These are phyloP conservation scores for Hippocampus comes DNA, from an alignment of 2,113 vertebrate species.

Conservation along the genomic window DNA sequence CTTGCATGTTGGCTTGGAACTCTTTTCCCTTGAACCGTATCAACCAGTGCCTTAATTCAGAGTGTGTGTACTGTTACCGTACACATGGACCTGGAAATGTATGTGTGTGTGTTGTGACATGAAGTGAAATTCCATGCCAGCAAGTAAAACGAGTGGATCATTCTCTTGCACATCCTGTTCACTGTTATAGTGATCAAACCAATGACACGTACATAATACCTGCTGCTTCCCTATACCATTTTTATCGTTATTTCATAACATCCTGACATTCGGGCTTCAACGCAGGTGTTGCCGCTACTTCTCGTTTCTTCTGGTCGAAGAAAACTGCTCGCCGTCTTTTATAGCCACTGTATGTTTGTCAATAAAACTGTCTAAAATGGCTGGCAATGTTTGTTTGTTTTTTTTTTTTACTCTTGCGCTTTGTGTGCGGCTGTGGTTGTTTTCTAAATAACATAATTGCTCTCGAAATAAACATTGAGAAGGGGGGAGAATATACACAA, in stretches of 20 bases:
- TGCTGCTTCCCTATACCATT: conserved; percentile 45
- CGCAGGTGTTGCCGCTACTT: conserved; percentile 51
- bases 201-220: conserved; percentile 35
- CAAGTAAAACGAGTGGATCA: conserved; percentile 45
- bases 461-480: no score
- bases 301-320: conserved; percentile 33
- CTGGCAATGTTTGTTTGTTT: no score
- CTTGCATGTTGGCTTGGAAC: conserved; percentile 32
- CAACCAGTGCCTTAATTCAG: conserved; percentile 70
- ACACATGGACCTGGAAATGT: conserved; percentile 44
- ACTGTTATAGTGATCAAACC: conserved; percentile 38
- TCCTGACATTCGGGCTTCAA: conserved; percentile 39
- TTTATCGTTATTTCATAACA: conserved; percentile 9
- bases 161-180: conserved; percentile 23
- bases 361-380: conserved; percentile 86
- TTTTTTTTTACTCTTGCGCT: no score
- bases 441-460: no score
- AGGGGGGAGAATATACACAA: no score
- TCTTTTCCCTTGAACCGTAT: conserved; percentile 46
- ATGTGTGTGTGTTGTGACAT: conserved; percentile 37
- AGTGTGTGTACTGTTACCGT: conserved; percentile 31
- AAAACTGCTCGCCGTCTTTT: conserved; percentile 84
- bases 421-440: no score
- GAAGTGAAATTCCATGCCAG: conserved; percentile 67
- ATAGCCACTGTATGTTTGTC: conserved; percentile 97